phyloP scores from a whole-genome alignment of 2,888 invertebrate species.

The Synergus laeviventris region DNA sequence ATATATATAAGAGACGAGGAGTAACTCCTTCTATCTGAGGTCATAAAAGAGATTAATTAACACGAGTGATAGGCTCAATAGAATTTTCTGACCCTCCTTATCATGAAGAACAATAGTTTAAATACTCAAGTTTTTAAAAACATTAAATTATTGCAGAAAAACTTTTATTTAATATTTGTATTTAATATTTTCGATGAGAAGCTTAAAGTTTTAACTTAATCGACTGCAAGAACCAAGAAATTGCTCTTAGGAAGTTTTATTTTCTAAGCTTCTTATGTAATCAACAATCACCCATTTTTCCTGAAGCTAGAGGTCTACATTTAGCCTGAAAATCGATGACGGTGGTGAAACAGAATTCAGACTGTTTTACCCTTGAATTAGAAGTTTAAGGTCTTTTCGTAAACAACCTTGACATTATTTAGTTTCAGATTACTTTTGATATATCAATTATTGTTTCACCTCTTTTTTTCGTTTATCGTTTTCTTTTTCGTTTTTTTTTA shows the following conservation, averaged over 20 bases:
- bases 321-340: slow-evolving; percentile 11
- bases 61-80: neutral
- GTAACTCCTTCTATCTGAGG: slow-evolving; percentile 18
- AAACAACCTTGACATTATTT: neutral
- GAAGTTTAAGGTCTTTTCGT: slow-evolving; percentile 21
- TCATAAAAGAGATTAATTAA: slow-evolving; percentile 20
- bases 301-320: slow-evolving; percentile 26
- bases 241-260: neutral
- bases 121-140: neutral
- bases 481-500: neutral
- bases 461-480: neutral
- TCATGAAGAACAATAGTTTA: neutral
- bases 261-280: neutral
- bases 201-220: neutral
- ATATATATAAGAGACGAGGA: neutral
- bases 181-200: neutral
- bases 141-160: neutral
- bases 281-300: slow-evolving; percentile 1
- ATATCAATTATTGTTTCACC: neutral
- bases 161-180: neutral
- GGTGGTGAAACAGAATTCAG: neutral
- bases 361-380: neutral
- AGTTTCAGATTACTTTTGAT: neutral
- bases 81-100: slow-evolving; percentile 7
- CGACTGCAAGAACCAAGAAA: neutral